Evolutionary conservation across 2,113 vertebrate genomes (phyloP).

Genomic region (Sardina pilchardus): DNA sequence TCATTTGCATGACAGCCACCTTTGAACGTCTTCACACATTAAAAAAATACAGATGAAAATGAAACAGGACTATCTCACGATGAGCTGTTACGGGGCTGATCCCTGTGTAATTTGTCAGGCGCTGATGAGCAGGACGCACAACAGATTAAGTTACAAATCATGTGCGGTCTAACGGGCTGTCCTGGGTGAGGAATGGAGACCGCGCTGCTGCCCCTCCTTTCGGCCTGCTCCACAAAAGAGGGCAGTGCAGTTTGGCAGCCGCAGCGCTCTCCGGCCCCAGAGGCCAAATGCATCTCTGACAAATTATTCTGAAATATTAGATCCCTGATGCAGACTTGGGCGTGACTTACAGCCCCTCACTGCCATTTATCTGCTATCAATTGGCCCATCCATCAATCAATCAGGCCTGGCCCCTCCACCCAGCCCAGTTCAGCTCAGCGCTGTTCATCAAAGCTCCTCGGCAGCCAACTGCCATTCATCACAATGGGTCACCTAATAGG

Average conservation of each 20-base stretch:
- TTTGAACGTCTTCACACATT: background rate
- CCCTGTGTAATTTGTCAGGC: background rate
- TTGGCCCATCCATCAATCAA: constrained; percentile 66
- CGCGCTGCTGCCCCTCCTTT: background rate
- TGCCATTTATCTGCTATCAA: constrained; percentile 57
- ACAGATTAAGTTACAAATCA: constrained; percentile 12
- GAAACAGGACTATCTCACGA: background rate
- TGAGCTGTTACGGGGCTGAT: background rate
- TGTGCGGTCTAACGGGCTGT: background rate
- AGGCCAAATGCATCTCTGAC: constrained; percentile 63
- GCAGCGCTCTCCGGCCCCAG: background rate
- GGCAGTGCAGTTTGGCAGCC: background rate
- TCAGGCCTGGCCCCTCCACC: constrained; percentile 53
- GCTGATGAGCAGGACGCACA: background rate
- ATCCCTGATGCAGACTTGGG: constrained; percentile 61
- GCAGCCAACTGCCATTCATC: constrained; percentile 58
- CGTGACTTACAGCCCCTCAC: constrained; percentile 61
- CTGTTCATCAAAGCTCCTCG: constrained; percentile 59
- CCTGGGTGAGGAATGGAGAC: background rate
- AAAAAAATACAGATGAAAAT: background rate
- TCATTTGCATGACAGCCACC: background rate
- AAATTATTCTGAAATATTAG: constrained; percentile 60
- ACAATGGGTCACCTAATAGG: constrained; percentile 23
- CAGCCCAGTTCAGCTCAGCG: constrained; percentile 54
- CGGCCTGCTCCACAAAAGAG: background rate